These are phyloP conservation scores for Micromussa lordhowensis DNA, from an alignment of 92 coral and sea anemone genomes.

Conservation along the genomic window DNA sequence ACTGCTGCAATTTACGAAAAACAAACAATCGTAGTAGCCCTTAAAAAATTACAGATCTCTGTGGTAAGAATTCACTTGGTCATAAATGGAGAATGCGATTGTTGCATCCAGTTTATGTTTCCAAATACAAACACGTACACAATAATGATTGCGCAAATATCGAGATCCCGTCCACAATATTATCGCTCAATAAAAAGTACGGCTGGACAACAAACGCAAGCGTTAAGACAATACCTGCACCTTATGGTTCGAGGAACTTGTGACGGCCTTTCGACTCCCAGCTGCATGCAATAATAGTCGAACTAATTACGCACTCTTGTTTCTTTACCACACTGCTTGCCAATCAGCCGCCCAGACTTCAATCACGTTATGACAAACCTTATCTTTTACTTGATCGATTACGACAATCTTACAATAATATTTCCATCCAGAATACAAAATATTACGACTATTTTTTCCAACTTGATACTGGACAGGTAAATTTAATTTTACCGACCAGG, in stretches of 20 bases:
- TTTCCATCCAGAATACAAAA: not conserved
- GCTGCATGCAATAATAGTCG: not conserved
- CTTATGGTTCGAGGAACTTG: not conserved
- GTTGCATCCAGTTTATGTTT: not conserved
- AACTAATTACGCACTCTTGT: not conserved
- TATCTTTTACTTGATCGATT: not conserved
- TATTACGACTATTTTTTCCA: not conserved
- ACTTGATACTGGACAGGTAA: not conserved
- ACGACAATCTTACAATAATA: not conserved
- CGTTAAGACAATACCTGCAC: not conserved
- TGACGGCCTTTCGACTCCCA: not conserved
- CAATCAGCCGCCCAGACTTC: not conserved
- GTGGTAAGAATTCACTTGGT: not conserved
- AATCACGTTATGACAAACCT: conserved; percentile 14
- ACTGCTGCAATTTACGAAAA: not conserved
- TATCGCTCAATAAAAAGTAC: not conserved
- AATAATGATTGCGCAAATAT: not conserved
- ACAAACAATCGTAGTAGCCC: not conserved
- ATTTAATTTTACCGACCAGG: not conserved
- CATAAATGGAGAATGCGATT: conserved; percentile 1
- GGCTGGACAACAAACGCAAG: not conserved
- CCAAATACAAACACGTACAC: conserved; percentile 4
- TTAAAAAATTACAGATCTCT: not conserved
- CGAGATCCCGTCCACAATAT: conserved; percentile 14
- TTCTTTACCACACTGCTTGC: conserved; percentile 22